Conservation (phyloP, 2,888 invertebrate genomes). For the Empis livida region DNA sequence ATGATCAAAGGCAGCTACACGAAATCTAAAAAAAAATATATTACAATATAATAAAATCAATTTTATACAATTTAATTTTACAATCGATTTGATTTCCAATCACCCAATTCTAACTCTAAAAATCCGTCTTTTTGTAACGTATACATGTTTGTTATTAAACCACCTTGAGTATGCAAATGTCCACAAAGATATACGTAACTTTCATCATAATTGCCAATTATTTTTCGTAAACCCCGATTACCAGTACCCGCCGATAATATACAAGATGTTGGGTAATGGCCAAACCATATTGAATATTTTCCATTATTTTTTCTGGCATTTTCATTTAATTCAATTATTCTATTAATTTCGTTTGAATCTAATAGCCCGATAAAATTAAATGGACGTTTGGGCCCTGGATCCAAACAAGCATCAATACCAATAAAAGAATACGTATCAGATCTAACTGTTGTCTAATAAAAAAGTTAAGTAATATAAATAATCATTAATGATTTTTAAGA, state of each 20-base stretch:
- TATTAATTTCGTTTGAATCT: constrained; percentile 43
- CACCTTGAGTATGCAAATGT: constrained; percentile 75
- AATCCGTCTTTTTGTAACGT: constrained; percentile 69
- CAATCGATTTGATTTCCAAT: constrained; percentile 86
- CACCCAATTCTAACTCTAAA: constrained; percentile 77
- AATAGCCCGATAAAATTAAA: constrained; percentile 81
- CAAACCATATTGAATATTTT: constrained; percentile 65
- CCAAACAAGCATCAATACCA: constrained; percentile 74
- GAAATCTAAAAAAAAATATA: constrained; percentile 40
- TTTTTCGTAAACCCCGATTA: constrained; percentile 39
- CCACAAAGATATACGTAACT: constrained; percentile 76
- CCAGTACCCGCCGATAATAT: constrained; percentile 49
- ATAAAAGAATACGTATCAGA: constrained; percentile 62
- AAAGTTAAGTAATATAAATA: neutral
- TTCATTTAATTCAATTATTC: constrained; percentile 43
- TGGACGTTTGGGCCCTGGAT: constrained; percentile 74
- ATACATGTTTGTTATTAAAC: constrained; percentile 71
- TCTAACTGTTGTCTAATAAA: constrained; percentile 33
- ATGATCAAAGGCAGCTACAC: constrained; percentile 77
- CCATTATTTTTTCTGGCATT: constrained; percentile 39
- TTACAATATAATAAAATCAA: neutral
- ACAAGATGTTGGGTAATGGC: constrained; percentile 85
- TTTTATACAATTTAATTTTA: constrained; percentile 30
- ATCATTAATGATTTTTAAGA: too few relatives aligned
- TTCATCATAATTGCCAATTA: constrained; percentile 45